Percentiles rank a stretch among this genome's conserved stretches.
Conservation (phyloP, 1,140 invertebrate genomes). For the Trichonephila clavipes region DNA sequence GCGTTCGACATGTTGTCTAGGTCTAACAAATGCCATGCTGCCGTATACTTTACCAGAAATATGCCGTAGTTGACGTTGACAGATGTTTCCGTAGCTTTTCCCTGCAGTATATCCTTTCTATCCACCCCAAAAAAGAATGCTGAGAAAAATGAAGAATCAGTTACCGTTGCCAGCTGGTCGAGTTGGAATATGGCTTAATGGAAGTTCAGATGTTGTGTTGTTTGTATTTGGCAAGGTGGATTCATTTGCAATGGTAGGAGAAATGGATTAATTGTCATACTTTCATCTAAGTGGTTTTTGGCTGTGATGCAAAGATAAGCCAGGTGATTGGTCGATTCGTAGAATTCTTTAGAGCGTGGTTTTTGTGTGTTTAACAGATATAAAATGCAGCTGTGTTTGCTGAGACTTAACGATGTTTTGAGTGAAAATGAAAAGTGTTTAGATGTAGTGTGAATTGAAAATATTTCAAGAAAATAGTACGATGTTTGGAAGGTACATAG, state of each 20-base stretch:
- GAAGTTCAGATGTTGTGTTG: not conserved
- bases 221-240: not conserved
- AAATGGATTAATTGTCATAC: not conserved
- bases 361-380: too few relatives aligned
- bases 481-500: too few relatives aligned
- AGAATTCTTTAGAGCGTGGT: not conserved
- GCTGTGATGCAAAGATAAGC: not conserved
- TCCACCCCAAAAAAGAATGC: not conserved
- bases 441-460: too few relatives aligned
- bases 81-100: conserved; percentile 23
- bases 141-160: not conserved
- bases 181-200: not conserved
- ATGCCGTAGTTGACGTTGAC: conserved; percentile 13
- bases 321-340: not conserved
- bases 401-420: too few relatives aligned
- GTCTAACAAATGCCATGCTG: not conserved
- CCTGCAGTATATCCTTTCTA: conserved; percentile 15
- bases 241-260: not conserved
- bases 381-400: not conserved
- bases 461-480: too few relatives aligned
- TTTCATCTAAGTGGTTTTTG: not conserved
- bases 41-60: not conserved
- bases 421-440: too few relatives aligned
- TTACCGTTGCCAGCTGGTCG: conserved; percentile 9
- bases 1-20: conserved; percentile 3